Evolutionary conservation across 2,888 invertebrate genomes (phyloP).

Genomic region (Helicoverpa assulta): DNA sequence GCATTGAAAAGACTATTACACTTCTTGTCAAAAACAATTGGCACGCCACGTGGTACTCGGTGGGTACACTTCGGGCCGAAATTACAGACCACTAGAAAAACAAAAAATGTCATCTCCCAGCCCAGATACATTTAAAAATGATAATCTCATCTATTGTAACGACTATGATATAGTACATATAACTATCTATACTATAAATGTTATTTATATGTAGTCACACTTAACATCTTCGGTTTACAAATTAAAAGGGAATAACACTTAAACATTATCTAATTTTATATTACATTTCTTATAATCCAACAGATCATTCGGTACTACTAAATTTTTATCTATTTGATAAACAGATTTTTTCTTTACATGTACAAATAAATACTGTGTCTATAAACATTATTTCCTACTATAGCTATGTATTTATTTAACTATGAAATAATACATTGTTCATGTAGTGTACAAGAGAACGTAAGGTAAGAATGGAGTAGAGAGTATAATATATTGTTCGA

Average conservation of each 20-base stretch:
- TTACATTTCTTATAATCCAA: constrained; percentile 72
- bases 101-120: constrained; percentile 57
- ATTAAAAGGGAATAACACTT: constrained; percentile 84
- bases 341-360: constrained; percentile 71
- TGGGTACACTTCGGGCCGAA: constrained; percentile 76
- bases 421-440: constrained; percentile 59
- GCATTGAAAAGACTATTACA: constrained; percentile 37
- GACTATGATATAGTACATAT: constrained; percentile 61
- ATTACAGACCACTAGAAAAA: constrained; percentile 56
- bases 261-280: constrained; percentile 70
- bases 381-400: constrained; percentile 74
- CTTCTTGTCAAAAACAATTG: constrained; percentile 66
- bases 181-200: constrained; percentile 61
- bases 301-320: constrained; percentile 80
- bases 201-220: constrained; percentile 67
- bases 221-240: constrained; percentile 70
- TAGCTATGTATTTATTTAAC: constrained; percentile 68
- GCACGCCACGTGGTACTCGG: constrained; percentile 74
- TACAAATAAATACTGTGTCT: constrained; percentile 83
- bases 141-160: constrained; percentile 62
- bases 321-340: constrained; percentile 71
- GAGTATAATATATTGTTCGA: constrained; percentile 50
- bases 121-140: constrained; percentile 60
- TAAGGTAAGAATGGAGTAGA: constrained; percentile 40
- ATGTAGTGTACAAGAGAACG: constrained; percentile 24